Evolutionary conservation across 2,888 invertebrate species (phyloP), one percentile per base, ranked within the genome.

Genomic region (Xestia c-nigrum): DNA sequence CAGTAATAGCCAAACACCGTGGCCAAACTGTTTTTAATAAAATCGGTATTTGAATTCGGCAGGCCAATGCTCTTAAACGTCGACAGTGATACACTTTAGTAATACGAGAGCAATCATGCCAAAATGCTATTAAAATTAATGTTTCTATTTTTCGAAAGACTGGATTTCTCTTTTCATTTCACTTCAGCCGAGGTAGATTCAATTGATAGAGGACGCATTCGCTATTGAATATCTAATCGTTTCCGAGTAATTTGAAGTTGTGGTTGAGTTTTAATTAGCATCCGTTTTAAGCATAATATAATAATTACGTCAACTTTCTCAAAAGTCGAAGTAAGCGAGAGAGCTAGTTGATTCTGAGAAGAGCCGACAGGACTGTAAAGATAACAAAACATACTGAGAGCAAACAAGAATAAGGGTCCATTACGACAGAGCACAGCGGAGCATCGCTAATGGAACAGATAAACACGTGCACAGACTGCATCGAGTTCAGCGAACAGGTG

Each of bases 391-490:
- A 73, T 61, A 76, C 43, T 12, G 52, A 80, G 74, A 76, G 81
- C 85, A 87, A 85, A 88, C 78, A 88, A 78, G 74, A 80, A 63
- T 73, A 78, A 84, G 76, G 74, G 61, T 78, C 61, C 76, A 87
- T 86, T 86, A 85, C 80, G 78, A 87, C 75, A 86, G 72, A 77
- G 78, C 71, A 79, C 65, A 83, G 72, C 74, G 74, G 43, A 80
- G 67, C 75, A 80, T 74, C 78, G 85, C 80, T 91, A 90, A 90
- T 88, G 80, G 83, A 84, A 86, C 72, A 80, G 81, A 83, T 82
- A 88, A 85, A 89, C 85, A 88, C 76, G 76, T 75, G 82, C 70
- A 65, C 19, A 78, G 76, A 83, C 69, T 81, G 72, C 76, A 80
- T 71, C 70, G 66, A 61, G 77, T 50, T 59, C 40, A 59, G 66